Percentiles rank a stretch among this genome's conserved stretches.
Evolutionary conservation across 2,888 invertebrate species (phyloP).

Genomic region (Drosophila ustulata): DNA sequence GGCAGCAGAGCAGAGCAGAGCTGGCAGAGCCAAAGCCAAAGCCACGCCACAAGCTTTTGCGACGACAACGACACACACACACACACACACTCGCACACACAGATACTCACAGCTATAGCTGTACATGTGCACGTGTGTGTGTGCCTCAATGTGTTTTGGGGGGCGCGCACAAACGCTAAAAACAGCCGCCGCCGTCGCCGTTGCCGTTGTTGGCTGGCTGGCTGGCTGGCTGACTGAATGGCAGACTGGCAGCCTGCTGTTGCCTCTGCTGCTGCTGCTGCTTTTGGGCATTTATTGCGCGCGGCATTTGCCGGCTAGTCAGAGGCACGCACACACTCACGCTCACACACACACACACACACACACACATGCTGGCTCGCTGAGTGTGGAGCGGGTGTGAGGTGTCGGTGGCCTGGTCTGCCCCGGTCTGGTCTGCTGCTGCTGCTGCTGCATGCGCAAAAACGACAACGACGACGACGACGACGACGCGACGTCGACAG

Average conservation of each 20-base stretch:
- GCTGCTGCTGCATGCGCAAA: constrained; percentile 57
- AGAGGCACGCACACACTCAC: constrained; percentile 51
- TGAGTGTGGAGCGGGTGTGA: constrained; percentile 48
- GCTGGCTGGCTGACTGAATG: background rate
- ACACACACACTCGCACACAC: constrained; percentile 24
- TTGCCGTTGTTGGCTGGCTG: constrained; percentile 27
- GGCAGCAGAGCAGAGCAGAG: constrained; percentile 46
- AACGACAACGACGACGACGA: constrained; percentile 36
- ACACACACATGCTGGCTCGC: constrained; percentile 30
- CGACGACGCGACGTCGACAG: constrained; percentile 34
- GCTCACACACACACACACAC: constrained; percentile 36
- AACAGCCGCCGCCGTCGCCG: constrained; percentile 68
- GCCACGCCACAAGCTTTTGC: constrained; percentile 79
- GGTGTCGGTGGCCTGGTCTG: constrained; percentile 55
- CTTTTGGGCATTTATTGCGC: constrained; percentile 70
- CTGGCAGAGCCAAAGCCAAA: constrained; percentile 68
- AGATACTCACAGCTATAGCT: constrained; percentile 5
- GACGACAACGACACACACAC: constrained; percentile 58
- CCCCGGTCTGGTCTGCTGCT: constrained; percentile 52
- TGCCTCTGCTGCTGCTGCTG: constrained; percentile 53
- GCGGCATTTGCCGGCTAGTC: constrained; percentile 68
- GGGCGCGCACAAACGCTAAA: constrained; percentile 76
- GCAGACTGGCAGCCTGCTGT: constrained; percentile 39
- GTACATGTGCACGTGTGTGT: constrained; percentile 18
- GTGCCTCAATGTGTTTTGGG: constrained; percentile 51